Conservation (phyloP, 2,888 invertebrate genomes). For the Blera fallax region DNA sequence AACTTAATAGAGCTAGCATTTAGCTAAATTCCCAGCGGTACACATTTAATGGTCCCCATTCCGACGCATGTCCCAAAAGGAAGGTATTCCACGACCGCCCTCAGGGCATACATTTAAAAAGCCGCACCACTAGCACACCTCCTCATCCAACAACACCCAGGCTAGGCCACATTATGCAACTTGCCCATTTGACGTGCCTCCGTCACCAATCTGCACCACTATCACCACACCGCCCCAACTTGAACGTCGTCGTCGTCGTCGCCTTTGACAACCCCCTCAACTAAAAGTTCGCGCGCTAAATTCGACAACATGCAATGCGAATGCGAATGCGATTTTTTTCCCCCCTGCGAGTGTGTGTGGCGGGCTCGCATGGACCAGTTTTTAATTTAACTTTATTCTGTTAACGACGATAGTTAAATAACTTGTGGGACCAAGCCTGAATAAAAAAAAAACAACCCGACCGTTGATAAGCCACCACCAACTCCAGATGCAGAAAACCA, state of each 20-base stretch:
- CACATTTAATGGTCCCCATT: constrained; percentile 15
- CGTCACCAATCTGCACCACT: constrained; percentile 27
- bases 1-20: background rate
- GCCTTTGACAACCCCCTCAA: constrained; percentile 64
- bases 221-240: constrained; percentile 39
- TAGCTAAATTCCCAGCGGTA: background rate
- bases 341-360: background rate
- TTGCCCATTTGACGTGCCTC: constrained; percentile 63
- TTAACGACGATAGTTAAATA: constrained; percentile 59
- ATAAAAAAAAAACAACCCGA: constrained; percentile 7
- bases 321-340: constrained; percentile 39
- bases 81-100: constrained; percentile 53
- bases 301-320: constrained; percentile 61
- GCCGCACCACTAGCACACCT: constrained; percentile 8
- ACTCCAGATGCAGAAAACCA: constrained; percentile 42
- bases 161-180: constrained; percentile 42
- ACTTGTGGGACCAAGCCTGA: constrained; percentile 42
- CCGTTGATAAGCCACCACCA: constrained; percentile 56
- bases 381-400: constrained; percentile 46
- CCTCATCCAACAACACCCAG: constrained; percentile 10
- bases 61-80: constrained; percentile 48
- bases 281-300: constrained; percentile 32
- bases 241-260: constrained; percentile 40
- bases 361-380: constrained; percentile 63
- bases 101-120: constrained; percentile 35